A percentile compares a stretch with the other conserved stretches of the same genome.
These are phyloP conservation scores for Altica lythri DNA, from an alignment of 2,888 invertebrate species.

Conservation along the genomic window DNA sequence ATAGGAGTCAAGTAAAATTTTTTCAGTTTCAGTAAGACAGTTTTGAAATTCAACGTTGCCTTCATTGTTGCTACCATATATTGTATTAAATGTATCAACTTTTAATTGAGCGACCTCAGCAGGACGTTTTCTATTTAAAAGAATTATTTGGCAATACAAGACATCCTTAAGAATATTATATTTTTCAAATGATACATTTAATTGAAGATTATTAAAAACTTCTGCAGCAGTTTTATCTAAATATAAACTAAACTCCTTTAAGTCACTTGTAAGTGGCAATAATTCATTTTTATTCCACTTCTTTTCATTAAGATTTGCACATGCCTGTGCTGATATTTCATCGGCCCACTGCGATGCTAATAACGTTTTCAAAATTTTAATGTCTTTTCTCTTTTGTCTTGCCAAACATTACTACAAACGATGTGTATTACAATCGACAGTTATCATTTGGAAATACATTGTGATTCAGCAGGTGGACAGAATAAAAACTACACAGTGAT, in stretches of 20 bases:
- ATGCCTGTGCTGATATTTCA: slow-evolving; percentile 41
- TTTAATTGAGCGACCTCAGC: slow-evolving; percentile 35
- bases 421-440: too few relatives aligned
- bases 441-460: too few relatives aligned
- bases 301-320: slow-evolving; percentile 37
- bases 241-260: slow-evolving; percentile 35
- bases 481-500: too few relatives aligned
- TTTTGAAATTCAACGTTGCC: slow-evolving; percentile 30
- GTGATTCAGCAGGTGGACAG: too few relatives aligned
- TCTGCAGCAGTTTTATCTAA: slow-evolving; percentile 23
- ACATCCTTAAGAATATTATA: slow-evolving; percentile 34
- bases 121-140: slow-evolving; percentile 34
- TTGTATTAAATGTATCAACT: slow-evolving; percentile 26
- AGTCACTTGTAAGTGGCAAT: slow-evolving; percentile 35
- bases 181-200: slow-evolving; percentile 20
- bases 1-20: too few relatives aligned
- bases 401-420: too few relatives aligned
- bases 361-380: slow-evolving; percentile 39
- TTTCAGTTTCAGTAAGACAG: slow-evolving; percentile 34
- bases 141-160: slow-evolving; percentile 34
- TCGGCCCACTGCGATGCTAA: slow-evolving; percentile 41
- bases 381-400: slow-evolving; percentile 28
- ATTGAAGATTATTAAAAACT: slow-evolving; percentile 12
- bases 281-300: slow-evolving; percentile 42
- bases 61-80: slow-evolving; percentile 18